These are phyloP conservation scores for Cephalopterus ornatus DNA, from an alignment of 2,113 vertebrate species.

Conservation along the genomic window DNA sequence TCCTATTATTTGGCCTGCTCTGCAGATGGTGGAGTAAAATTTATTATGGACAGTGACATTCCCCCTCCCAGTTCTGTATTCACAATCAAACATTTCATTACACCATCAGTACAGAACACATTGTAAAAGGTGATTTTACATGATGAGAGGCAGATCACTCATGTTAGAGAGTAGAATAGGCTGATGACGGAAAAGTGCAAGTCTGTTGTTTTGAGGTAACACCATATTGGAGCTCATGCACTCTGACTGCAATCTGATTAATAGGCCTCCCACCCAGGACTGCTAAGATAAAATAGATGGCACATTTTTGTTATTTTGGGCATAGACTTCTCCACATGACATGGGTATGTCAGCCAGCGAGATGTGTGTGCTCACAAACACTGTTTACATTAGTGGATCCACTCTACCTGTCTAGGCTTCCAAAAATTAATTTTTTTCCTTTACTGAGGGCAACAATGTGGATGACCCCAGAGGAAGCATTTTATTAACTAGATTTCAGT, in stretches of 20 bases:
- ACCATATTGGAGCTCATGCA: neutral
- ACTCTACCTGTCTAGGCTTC: neutral
- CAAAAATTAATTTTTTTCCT: neutral
- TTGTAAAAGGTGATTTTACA: neutral
- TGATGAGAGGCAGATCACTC: neutral
- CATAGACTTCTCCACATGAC: neutral
- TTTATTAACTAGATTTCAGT: neutral
- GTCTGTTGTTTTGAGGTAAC: neutral
- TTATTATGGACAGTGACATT: neutral
- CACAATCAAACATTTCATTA: neutral
- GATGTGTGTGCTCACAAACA: neutral
- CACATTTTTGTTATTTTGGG: slow-evolving; percentile 26
- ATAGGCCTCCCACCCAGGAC: neutral
- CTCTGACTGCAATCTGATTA: neutral
- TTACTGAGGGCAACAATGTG: neutral
- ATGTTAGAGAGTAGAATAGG: neutral
- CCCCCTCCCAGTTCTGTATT: neutral
- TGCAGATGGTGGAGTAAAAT: neutral
- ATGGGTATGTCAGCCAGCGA: neutral
- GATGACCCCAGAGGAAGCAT: neutral
- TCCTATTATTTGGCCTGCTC: neutral
- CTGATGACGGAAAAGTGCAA: neutral
- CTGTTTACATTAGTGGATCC: neutral
- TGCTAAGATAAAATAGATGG: neutral
- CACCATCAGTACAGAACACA: neutral